Percentiles rank a stretch among this genome's conserved stretches.
phyloP scores from a whole-genome alignment of 1,140 invertebrate species.

The Drosophila pectinifera region DNA sequence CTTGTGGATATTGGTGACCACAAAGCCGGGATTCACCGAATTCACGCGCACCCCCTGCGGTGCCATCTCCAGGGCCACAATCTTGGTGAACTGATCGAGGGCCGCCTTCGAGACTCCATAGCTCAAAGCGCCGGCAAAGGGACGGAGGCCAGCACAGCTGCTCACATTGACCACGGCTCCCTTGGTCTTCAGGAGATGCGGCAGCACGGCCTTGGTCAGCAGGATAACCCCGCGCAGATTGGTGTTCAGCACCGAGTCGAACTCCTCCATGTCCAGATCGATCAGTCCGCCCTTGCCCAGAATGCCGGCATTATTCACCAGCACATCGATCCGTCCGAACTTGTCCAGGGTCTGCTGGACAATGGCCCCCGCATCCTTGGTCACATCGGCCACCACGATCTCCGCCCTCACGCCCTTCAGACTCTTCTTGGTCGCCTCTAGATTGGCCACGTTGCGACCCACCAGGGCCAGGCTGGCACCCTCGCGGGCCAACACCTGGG shows the following conservation, averaged over 20 bases:
- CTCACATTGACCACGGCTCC: constrained; percentile 96
- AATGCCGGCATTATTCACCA: constrained; percentile 96
- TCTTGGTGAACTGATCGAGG: constrained; percentile 95
- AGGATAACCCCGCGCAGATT: constrained; percentile 94
- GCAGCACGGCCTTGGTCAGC: constrained; percentile 92
- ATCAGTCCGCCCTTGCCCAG: constrained; percentile 89
- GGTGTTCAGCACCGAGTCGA: constrained; percentile 92
- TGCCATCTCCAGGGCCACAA: constrained; percentile 92
- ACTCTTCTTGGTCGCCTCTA: constrained; percentile 83
- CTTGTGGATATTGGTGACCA: constrained; percentile 92
- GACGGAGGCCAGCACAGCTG: constrained; percentile 93
- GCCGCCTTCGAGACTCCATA: constrained; percentile 96
- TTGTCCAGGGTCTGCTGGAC: constrained; percentile 89
- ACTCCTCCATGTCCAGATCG: constrained; percentile 91
- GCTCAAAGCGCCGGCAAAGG: constrained; percentile 90
- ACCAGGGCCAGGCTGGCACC: constrained; percentile 90
- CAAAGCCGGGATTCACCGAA: constrained; percentile 93
- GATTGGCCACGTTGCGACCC: constrained; percentile 90
- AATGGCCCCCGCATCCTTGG: constrained; percentile 90
- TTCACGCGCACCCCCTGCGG: constrained; percentile 94
- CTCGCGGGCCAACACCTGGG: constrained; percentile 90
- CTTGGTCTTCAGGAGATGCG: constrained; percentile 92
- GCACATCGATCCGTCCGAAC: constrained; percentile 91
- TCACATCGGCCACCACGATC: constrained; percentile 87
- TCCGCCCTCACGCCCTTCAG: constrained; percentile 29